Evolutionary conservation across 2,797 vertebrate species (phyloP), one percentile per base, ranked within the genome.

Genomic region (Microhierax caerulescens): DNA sequence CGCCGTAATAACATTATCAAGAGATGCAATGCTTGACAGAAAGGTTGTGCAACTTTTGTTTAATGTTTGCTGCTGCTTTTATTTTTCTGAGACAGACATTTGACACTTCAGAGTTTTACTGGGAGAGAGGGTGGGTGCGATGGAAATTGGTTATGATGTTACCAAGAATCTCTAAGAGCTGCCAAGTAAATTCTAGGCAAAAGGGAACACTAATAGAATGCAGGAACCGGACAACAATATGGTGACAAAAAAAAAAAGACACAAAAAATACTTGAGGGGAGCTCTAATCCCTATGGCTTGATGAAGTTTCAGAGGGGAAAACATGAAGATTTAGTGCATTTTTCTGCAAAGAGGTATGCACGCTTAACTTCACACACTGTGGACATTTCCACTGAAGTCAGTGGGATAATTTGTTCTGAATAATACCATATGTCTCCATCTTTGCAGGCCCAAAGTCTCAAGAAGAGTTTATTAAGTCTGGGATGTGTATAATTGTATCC

Each of bases 221-320:
- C 36, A 60, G 50, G 36, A 93, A 73, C 60, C 83, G 63, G 91
- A 28, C 28, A 94, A 65, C 32, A 77, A 27, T 67, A 80, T 0
- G 1, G 21, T 91, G 70, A 80, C 19, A 85, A 34, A 32, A 85
- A 34, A 32, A 85, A 77, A 93, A 90, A 89, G 22, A 45, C 21
- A 34, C 36, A 89, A 43, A 85, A 93, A 93, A 74, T 89, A 70
- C 27, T 92, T 88, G 47, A 78, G 47, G 39, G 59, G 28, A 78
- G 19, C 41, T 93, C 43, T 89, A 92, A 94, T 92, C 63, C 41
- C 54, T 34, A 11, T 56, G 60, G 32, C 32, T 79, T 92, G 39
- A 57, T 92, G 89, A 89, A 45, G 37, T 87, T 96, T 96, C 81
- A 85, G 56, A 48, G 61, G 61, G 24, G 70, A 95, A 93, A 91